Evolutionary conservation across 2,113 vertebrate species (phyloP), one percentile per base, ranked within the genome.

Genomic region (Indicator maculatus): DNA sequence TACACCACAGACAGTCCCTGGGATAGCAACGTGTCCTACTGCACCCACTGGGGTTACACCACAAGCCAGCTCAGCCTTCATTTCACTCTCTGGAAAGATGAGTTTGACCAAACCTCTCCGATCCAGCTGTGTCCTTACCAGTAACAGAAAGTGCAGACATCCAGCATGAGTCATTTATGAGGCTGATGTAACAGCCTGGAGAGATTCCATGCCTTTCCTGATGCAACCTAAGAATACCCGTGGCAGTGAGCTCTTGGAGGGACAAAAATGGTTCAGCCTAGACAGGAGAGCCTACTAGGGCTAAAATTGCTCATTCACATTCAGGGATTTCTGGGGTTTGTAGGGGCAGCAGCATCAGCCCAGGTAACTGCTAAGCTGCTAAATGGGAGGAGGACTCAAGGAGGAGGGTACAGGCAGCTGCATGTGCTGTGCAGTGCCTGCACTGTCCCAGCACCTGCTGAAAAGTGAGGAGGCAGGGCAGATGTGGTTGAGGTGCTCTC

Each of bases 121-220:
- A 38, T 11, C 39, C 77, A 92, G 77, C 77, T 86, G 77, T 7
- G 36, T 82, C n/a, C 90, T 63, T 89, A 69, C 30, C 86, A 55
- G 66, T 41, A 65, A 56, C 44, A 80, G 52, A 55, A 73, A 64
- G 75, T 3, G 14, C 86, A 93, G 77, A 76, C 55, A 26, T 38
- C 24, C 63, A 9, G 23, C 0, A 0, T 79, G 86, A 91, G 59
- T 92, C 87, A 92, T 36, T 75, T 59, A 55, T 0, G 1, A 73
- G 77, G 59, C 71, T 92, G 93, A 79, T 41, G 74, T 70, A 50
- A 92, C 11, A 41, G 72, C 15, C 87, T 93, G 95, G 91, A 91
- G 65, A 84, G 24, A 18, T 10, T 30, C 80, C 90, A 19, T 6
- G 76, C 59, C 24, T 38, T 16, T 85, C 74, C 89, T 76, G 44